Base-by-base conservation (phyloP, 2,113 vertebrate genomes). In the Sakesphorus luctuosus region DNA sequence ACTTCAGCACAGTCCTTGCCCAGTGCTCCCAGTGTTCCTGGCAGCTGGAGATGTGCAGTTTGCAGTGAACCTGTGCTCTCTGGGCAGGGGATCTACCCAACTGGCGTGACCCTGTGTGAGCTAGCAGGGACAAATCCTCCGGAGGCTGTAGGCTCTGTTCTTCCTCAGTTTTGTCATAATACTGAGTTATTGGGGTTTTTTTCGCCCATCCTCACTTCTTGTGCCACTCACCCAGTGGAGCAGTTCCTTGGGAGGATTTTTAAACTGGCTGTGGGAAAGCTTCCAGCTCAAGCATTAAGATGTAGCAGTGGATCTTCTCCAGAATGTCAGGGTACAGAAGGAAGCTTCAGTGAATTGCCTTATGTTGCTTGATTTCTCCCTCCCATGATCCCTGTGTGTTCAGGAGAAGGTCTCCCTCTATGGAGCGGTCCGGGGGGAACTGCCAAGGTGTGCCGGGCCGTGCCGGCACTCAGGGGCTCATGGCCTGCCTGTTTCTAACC, bases 341-440 rank as follows among this genome's bases (percentile, higher is more conserved):
- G 73, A 80, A 78, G 26, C 49, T 28, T 28, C 46, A 28, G 47
- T 35, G 59, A 66, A 52, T 29, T 40, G 59, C 28, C 21, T 82
- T 38, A 3, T 2, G 1, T 3, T 69, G 74, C 28, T 73, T 0
- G 0, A 2, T 76, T 87, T 47, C 71, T 78, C 18, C 58, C 18
- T 65, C 3, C 52, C 0, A 0, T 7, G 11, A 21, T 26, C 40
- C 29, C 59, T 47, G 24, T 76, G 11, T 0, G 0, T 53, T 79
- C 58, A 69, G 69, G n/a, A 72, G 86, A 36, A 18, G 0, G 2
- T 18, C 24, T 81, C 28, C 29, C 26, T 0, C 33, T 59, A 1
- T 33, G 13, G 38, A 71, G 44, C 3, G 1, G 0, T 35, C 36
- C 83, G 1, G 2, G 6, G 50, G 75, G 66, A 11, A 11, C 1